Base-by-base conservation (phyloP, 2,797 vertebrate species). In the Streptopelia turtur region DNA sequence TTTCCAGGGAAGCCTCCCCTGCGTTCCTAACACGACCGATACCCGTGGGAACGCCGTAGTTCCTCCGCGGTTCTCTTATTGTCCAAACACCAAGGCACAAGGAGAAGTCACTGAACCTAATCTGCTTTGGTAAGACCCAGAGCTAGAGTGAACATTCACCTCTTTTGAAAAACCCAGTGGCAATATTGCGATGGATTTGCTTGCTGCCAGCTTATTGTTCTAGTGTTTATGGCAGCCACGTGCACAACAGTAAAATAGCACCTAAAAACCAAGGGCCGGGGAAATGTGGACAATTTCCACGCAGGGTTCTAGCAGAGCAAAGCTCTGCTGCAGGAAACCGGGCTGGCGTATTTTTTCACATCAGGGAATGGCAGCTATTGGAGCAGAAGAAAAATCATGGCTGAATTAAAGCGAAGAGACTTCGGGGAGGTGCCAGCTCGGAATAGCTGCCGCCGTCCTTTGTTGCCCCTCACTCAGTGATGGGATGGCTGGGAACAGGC, bases 361-460 rank as follows among this genome's bases (percentile, higher is more conserved):
- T 70, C 83, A 72, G 76, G 87, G 91, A 94, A 93, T 41, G 82
- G 95, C 60, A 59, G 79, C 69, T 97, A 95, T 76, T 80, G 91
- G 92, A 95, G 95, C 76, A 95, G 94, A 97, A 65, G 92, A 90
- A 92, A 71, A 16, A 61, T 13, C 28, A 50, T 14, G 61, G 60
- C 87, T 86, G 84, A 91, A 50, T 27, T 75, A 82, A 93, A 96
- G 83, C 71, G 64, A 96, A 95, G 74, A 33, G 86, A 83, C 71
- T 64, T 80, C 89, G 78, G 69, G 76, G 90, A 95, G 83, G 94
- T 92, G 90, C 55, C 43, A 35, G 71, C 61, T 82, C 2, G 1
- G 87, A 82, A 80, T 15, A 69, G 71, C 97, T 96, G 53, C 84
- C 18, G 12, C 49, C 25, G 25, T 89, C 63, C 94, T 87, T 59